Evolutionary conservation across 1,140 invertebrate genomes (phyloP).

Genomic region (Eciton burchellii): DNA sequence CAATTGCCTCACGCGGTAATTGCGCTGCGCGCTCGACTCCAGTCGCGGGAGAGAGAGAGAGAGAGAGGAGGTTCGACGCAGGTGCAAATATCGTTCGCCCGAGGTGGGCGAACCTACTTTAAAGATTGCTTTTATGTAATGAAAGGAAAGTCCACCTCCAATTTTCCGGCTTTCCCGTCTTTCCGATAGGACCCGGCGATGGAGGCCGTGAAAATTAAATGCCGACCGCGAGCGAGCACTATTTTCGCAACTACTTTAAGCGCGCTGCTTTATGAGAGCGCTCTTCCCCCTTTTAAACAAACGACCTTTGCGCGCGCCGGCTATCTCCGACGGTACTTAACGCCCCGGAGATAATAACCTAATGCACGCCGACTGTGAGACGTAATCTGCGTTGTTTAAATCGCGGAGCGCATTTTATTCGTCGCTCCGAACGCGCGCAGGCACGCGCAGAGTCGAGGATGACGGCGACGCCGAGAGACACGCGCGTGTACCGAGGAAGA

Average conservation of each 20-base stretch:
- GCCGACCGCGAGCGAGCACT: constrained; percentile 35
- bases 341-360: constrained; percentile 64
- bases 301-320: constrained; percentile 46
- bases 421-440: neutral
- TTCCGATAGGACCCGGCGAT: constrained; percentile 23
- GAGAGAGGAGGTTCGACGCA: constrained; percentile 21
- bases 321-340: constrained; percentile 12
- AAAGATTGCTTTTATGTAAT: constrained; percentile 60
- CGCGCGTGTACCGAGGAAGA: constrained; percentile 12
- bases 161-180: constrained; percentile 26
- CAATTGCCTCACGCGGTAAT: constrained; percentile 65
- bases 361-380: constrained; percentile 58
- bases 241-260: constrained; percentile 43
- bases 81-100: constrained; percentile 48
- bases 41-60: no score
- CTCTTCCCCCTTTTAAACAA: constrained; percentile 27
- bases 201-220: constrained; percentile 60
- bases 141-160: constrained; percentile 7
- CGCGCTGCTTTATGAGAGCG: constrained; percentile 36
- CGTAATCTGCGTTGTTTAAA: constrained; percentile 76
- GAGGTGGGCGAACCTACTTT: constrained; percentile 56
- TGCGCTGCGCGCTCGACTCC: constrained; percentile 30
- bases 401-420: constrained; percentile 51
- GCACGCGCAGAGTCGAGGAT: constrained; percentile 28
- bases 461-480: neutral